Evolutionary conservation across 2,797 vertebrate species (phyloP), one percentile per base, ranked within the genome.

Genomic region (Hylomyscus alleni): DNA sequence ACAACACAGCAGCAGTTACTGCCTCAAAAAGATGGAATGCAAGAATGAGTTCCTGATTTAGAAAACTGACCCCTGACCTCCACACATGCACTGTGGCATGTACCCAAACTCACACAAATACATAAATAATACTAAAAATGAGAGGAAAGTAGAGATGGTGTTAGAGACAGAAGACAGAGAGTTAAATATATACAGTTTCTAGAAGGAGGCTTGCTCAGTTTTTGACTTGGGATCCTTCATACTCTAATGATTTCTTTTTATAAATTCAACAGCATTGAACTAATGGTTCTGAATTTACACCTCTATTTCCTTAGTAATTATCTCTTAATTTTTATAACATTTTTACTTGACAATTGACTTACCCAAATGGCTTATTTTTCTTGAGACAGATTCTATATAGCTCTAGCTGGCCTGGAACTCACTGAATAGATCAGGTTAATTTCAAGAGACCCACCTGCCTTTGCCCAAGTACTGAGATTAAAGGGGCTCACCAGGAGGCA

Each of bases 321-420:
- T 75, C 37, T 17, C 69, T 75, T 72, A 56, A 19, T 54, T 87
- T 40, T 72, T 72, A 52, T n/a, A 69, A 69, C 31, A 69, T 26
- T 72, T 72, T 72, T 54, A 87, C n/a, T 87, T 73, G 67, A 89
- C n/a, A 44, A 26, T 65, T 92, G 87, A 92, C 3, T 72, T 82
- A 62, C n/a, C 50, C 37, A 52, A 44, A 58, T 44, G 20, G 44
- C 65, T 19, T 29, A 20, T 47, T 76, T 76, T 54, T 52, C 26
- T 83, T 83, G 14, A 83, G 58, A 83, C 29, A 31, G 56, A 19
- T 17, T 62, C 7, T n/a, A 19, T 72, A 37, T 72, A 72, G 67
- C 17, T n/a, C 67, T 37, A 31, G 17, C 34, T 72, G 67, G 34
- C 34, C 67, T 19, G 34, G 34, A 72, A 19, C n/a, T 72, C 17